These are phyloP conservation scores for Eulithis testata DNA, from an alignment of 2,888 invertebrate species.

Conservation along the genomic window DNA sequence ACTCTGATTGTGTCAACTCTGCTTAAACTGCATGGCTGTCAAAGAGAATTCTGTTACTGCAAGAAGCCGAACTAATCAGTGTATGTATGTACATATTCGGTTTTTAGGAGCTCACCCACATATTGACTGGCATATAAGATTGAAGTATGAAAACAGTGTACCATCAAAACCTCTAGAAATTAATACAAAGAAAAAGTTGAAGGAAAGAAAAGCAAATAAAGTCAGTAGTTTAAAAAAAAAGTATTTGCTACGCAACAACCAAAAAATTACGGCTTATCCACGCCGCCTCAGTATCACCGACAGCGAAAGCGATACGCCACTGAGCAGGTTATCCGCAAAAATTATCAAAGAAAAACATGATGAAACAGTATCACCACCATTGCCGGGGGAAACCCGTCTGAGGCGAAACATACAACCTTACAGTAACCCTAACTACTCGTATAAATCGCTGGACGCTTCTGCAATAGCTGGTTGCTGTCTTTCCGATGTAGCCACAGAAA, in stretches of 20 bases:
- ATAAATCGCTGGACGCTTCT: no score
- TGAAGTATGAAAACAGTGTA: not conserved
- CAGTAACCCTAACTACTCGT: no score
- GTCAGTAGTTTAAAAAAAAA: not conserved
- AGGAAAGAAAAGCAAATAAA: not conserved
- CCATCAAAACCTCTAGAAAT: not conserved
- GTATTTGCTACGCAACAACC: not conserved
- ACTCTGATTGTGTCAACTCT: no score
- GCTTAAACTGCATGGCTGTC: no score
- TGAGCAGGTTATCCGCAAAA: not conserved
- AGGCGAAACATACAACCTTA: no score
- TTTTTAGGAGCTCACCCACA: slow-evolving; percentile 9
- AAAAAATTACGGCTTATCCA: not conserved
- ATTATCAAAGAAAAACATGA: not conserved
- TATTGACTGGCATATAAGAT: not conserved
- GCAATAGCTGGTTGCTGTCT: no score
- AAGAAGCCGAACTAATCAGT: not conserved
- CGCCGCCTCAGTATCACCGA: slow-evolving; percentile 9
- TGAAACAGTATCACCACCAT: not conserved
- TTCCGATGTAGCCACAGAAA: no score
- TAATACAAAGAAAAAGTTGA: slow-evolving; percentile 1
- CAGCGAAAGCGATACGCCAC: slow-evolving; percentile 6
- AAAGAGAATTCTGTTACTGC: no score
- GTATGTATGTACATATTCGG: not conserved
- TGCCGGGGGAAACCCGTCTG: not conserved